Evolutionary conservation across 2,888 invertebrate species (phyloP), one percentile per base, ranked within the genome.

Genomic region (Diarsia rubi): DNA sequence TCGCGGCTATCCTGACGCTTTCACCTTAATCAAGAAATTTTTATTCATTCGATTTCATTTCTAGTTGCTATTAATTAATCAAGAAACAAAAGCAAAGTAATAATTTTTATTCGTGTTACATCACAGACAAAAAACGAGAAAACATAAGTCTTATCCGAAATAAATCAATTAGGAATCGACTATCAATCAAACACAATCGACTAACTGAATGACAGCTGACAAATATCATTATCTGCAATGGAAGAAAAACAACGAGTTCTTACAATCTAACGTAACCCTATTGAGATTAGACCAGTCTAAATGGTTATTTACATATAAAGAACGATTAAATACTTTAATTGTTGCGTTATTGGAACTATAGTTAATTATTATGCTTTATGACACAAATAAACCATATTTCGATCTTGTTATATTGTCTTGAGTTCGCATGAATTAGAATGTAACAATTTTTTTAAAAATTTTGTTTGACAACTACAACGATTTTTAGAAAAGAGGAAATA

Each of bases 311-410:
- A 93, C 89, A 91, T 75, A 86, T 84, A 73, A 80, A 76, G 69
- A 83, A 82, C 75, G 83, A 86, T 83, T 84, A 87, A 80, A 84
- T 88, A 84, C 78, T 59, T 87, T 89, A 90, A 85, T 92, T 93
- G 92, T 93, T 93, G 93, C 92, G 91, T 92, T 91, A 89, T 87
- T 82, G 73, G 83, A 89, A 88, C 81, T 89, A 90, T 85, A 85
- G 63, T 83, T 90, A 89, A 87, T 75, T 86, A 89, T 90, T 91
- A 92, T 90, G 88, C 85, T 81, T 86, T 86, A 75, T 44, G 86
- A 88, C 83, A 78, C 84, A 84, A 82, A 86, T 85, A 85, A 81
- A 86, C 88, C 81, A 87, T 82, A 84, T 86, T 90, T 89, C 85
- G 82, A 81, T 90, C 83, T 85, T 76, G 75, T 86, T 86, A 89